Conservation (phyloP, 2,797 vertebrate species). For the Fistularia tabacaria region DNA sequence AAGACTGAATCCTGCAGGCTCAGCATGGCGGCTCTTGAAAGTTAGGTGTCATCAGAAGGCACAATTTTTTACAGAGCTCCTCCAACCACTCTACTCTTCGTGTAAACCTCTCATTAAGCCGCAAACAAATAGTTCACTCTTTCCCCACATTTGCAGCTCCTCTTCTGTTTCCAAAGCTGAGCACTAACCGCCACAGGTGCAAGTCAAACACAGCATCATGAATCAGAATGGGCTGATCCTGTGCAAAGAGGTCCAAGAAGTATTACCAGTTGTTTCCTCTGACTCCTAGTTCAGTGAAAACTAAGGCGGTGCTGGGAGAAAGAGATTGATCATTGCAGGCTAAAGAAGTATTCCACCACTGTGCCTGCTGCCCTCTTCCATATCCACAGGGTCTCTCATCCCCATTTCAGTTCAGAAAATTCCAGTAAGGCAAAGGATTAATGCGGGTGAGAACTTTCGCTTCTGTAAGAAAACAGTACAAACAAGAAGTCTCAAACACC, state of each 20-base stretch:
- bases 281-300: slow-evolving; percentile 30
- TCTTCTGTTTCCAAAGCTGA: slow-evolving; percentile 24
- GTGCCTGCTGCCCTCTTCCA: slow-evolving; percentile 45
- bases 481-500: slow-evolving; percentile 46
- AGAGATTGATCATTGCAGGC: slow-evolving; percentile 28
- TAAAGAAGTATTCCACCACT: slow-evolving; percentile 52
- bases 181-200: slow-evolving; percentile 53
- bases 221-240: slow-evolving; percentile 18
- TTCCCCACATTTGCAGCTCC: slow-evolving; percentile 12
- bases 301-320: slow-evolving; percentile 19
- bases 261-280: slow-evolving; percentile 18
- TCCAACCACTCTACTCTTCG: slow-evolving; percentile 28
- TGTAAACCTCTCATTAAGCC: slow-evolving; percentile 7
- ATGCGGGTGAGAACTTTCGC: slow-evolving; percentile 54
- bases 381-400: slow-evolving; percentile 59
- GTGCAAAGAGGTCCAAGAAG: slow-evolving; percentile 16
- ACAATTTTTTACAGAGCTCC: slow-evolving; percentile 33
- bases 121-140: background rate
- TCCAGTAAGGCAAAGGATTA: slow-evolving; percentile 39
- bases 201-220: slow-evolving; percentile 41
- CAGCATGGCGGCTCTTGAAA: slow-evolving; percentile 80
- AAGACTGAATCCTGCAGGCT: slow-evolving; percentile 96
- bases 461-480: slow-evolving; percentile 36
- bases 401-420: slow-evolving; percentile 25
- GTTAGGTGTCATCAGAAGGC: slow-evolving; percentile 48